These are phyloP conservation scores for Telmatherina bonti DNA, from an alignment of 2,797 vertebrate genomes.

Conservation along the genomic window DNA sequence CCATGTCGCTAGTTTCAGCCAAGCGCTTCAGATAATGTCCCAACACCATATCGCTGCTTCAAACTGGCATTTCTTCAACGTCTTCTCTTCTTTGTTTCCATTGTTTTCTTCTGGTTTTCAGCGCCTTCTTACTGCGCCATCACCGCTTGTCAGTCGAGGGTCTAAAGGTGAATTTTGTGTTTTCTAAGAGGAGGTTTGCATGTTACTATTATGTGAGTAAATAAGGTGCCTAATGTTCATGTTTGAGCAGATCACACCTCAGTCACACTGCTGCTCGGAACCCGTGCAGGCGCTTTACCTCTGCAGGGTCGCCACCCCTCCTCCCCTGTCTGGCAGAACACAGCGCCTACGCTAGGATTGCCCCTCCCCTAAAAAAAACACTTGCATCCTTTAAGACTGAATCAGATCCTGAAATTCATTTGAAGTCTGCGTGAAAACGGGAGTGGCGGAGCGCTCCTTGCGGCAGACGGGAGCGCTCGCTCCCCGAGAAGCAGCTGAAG, in stretches of 20 bases:
- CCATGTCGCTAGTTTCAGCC: not conserved
- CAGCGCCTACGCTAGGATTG: too few species aligned
- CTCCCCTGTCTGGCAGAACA: conserved; percentile 30
- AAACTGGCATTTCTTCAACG: conserved; percentile 13
- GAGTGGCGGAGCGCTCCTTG: not conserved
- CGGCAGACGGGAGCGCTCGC: conserved; percentile 40
- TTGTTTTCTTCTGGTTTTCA: conserved; percentile 36
- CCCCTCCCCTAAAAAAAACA: too few species aligned
- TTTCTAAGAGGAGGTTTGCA: conserved; percentile 87
- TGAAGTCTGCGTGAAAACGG: not conserved
- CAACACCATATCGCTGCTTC: conserved; percentile 47
- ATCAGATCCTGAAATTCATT: conserved; percentile 11
- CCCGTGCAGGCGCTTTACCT: conserved; percentile 38
- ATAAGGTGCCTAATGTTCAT: conserved; percentile 88
- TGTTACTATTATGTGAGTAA: conserved; percentile 85
- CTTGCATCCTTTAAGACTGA: conserved; percentile 4
- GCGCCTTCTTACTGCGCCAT: conserved; percentile 73
- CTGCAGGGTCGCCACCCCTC: not conserved
- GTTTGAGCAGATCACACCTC: conserved; percentile 84
- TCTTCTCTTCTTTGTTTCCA: not conserved
- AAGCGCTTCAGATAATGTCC: conserved; percentile 12
- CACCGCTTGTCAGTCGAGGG: conserved; percentile 79
- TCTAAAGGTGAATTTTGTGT: conserved; percentile 74
- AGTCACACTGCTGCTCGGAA: conserved; percentile 68
- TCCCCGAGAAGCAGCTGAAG: conserved; percentile 33